A percentile compares a stretch with the other conserved stretches of the same genome.
Evolutionary conservation across 35 echinoderm and acorn worm genomes (phyloP).

Genomic region (Ophiothrix spiculata): DNA sequence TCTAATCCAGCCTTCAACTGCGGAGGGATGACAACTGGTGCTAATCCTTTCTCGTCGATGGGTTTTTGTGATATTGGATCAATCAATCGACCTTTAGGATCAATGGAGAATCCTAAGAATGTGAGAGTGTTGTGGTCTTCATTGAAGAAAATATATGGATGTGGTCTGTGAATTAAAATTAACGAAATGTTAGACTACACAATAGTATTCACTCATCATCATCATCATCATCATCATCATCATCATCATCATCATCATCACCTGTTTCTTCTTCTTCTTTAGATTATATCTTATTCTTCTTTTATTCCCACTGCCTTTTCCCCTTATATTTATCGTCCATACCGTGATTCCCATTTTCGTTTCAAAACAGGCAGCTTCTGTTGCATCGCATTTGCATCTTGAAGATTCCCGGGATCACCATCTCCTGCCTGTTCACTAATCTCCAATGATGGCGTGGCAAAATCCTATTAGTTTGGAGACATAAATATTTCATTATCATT

Average conservation of each 20-base stretch:
- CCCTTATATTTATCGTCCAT: not conserved
- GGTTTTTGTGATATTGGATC: not conserved
- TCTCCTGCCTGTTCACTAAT: not conserved
- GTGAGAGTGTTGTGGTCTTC: conserved; percentile 1
- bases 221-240: too few relatives aligned
- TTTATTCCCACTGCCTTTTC: too few relatives aligned
- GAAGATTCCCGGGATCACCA: too few relatives aligned
- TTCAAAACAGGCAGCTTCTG: not conserved
- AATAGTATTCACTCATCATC: not conserved
- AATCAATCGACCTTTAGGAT: not conserved
- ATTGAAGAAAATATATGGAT: conserved; percentile 47
- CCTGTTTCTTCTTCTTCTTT: too few relatives aligned
- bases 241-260: not conserved
- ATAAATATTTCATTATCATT: too few relatives aligned
- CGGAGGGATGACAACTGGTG: not conserved
- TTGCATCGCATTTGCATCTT: not conserved
- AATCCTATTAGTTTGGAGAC: too few relatives aligned
- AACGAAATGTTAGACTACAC: not conserved
- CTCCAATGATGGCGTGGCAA: not conserved
- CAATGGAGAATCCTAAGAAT: conserved; percentile 26
- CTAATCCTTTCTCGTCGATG: not conserved
- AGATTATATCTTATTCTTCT: too few relatives aligned
- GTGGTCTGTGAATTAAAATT: conserved; percentile 3
- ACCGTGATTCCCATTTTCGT: not conserved
- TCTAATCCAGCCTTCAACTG: not conserved